Percentiles rank a stretch among this genome's conserved stretches.
Evolutionary conservation across 2,113 vertebrate genomes (phyloP).

Genomic region (Cyprinodon tularosa): DNA sequence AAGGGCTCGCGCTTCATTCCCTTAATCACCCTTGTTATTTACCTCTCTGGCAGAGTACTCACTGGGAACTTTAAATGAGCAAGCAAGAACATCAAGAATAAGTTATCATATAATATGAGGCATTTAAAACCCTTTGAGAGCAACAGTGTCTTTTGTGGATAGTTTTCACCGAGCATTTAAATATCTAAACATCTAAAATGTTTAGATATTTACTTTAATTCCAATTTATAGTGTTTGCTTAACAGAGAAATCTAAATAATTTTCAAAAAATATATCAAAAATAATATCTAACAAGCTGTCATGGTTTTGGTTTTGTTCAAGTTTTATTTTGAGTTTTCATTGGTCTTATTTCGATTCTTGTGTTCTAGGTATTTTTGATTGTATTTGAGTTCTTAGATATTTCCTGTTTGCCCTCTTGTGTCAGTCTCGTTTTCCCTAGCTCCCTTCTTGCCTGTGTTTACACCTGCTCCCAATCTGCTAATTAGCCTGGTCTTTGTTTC

Average conservation of each 20-base stretch:
- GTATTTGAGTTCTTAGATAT: too few relatives aligned
- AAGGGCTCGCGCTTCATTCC: constrained; percentile 53
- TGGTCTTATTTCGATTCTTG: too few relatives aligned
- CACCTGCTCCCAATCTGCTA: too few relatives aligned
- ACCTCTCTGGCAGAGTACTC: constrained; percentile 46
- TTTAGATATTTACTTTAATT: neutral
- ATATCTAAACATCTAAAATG: neutral
- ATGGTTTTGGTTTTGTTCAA: too few relatives aligned
- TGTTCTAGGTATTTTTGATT: too few relatives aligned
- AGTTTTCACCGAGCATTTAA: neutral
- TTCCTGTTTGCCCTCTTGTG: too few relatives aligned
- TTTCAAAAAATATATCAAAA: neutral
- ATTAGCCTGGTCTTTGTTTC: too few relatives aligned
- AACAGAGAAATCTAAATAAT: neutral
- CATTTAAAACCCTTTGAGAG: neutral
- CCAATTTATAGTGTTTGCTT: neutral
- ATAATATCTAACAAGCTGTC: too few relatives aligned
- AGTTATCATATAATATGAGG: neutral
- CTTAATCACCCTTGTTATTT: constrained; percentile 66
- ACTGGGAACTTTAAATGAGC: constrained; percentile 7
- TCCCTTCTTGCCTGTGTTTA: too few relatives aligned
- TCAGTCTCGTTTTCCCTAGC: too few relatives aligned
- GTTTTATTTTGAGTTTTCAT: too few relatives aligned
- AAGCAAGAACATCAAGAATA: constrained; percentile 1
- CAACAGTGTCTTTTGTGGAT: neutral